These are phyloP conservation scores for Machimus atricapillus DNA, from an alignment of 2,888 invertebrate genomes.

Conservation along the genomic window DNA sequence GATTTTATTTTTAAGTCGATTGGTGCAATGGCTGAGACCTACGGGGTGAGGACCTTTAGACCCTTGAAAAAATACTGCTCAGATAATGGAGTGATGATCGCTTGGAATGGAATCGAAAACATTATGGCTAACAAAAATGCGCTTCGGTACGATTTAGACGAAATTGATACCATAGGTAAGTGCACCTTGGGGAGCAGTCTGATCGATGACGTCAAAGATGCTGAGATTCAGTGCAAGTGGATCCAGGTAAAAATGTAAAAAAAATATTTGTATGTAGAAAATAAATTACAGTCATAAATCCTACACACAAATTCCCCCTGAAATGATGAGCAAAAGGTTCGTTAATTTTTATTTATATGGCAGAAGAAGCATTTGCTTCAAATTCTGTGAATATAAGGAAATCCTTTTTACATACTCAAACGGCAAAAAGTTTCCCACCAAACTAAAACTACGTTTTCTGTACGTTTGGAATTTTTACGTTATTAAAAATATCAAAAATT, in stretches of 20 bases:
- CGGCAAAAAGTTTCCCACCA: too few species aligned
- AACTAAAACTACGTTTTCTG: too few species aligned
- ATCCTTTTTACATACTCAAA: too few species aligned
- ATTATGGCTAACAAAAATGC: neutral
- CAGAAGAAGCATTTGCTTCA: too few species aligned
- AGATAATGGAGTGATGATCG: constrained; percentile 99
- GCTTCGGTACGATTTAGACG: constrained; percentile 60
- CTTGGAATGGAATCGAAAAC: constrained; percentile 95
- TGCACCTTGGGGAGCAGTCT: constrained; percentile 52
- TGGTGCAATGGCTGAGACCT: constrained; percentile 70
- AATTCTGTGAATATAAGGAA: too few species aligned
- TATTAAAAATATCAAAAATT: too few species aligned
- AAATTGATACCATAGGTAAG: constrained; percentile 63
- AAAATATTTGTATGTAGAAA: neutral
- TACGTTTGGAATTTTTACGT: too few species aligned
- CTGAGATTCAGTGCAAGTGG: constrained; percentile 59
- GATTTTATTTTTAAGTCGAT: constrained; percentile 78
- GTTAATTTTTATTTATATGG: too few species aligned
- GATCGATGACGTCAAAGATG: constrained; percentile 52
- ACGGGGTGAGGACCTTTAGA: constrained; percentile 71
- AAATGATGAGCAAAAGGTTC: too few species aligned
- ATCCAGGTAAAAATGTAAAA: constrained; percentile 49
- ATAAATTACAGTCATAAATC: neutral
- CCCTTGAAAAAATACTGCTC: constrained; percentile 90
- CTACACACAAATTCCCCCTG: too few species aligned